Percentiles rank a stretch among this genome's conserved stretches.
These are phyloP conservation scores for Squalus acanthias DNA, from an alignment of 2,797 vertebrate genomes.

Conservation along the genomic window DNA sequence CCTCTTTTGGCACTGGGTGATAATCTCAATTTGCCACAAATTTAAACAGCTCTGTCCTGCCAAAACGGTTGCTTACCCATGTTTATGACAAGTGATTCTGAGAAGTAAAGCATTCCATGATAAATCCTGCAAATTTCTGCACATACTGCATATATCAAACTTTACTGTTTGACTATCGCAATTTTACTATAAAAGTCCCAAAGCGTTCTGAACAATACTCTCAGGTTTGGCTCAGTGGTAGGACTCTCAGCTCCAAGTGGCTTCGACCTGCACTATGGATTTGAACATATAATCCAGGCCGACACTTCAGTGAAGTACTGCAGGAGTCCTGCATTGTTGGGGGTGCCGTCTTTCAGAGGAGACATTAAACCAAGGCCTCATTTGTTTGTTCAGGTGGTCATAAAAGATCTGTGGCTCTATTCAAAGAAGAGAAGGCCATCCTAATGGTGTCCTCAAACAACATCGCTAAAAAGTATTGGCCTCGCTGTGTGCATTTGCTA, in stretches of 20 bases:
- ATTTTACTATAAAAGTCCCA: not conserved
- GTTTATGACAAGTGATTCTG: not conserved
- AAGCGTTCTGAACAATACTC: not conserved
- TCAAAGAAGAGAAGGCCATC: not conserved
- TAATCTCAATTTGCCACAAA: not conserved
- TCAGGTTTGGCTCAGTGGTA: not conserved
- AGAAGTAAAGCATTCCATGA: not conserved
- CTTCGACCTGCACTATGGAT: not conserved
- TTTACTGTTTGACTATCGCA: not conserved
- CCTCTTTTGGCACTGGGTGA: not conserved
- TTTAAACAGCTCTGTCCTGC: not conserved
- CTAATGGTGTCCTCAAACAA: not conserved
- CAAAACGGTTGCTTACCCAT: not conserved
- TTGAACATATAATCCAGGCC: not conserved
- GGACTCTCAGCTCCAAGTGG: not conserved
- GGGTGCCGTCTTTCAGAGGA: not conserved
- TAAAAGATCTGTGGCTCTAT: not conserved
- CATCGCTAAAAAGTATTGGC: not conserved
- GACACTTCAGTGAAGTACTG: not conserved
- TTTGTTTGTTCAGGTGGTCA: not conserved
- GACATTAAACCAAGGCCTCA: not conserved
- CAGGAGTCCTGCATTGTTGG: not conserved
- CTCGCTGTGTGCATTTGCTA: not conserved
- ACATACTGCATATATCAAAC: not conserved
- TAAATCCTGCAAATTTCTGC: not conserved